Base-by-base conservation (phyloP, 2,797 vertebrate species). In the Danionella dracula region DNA sequence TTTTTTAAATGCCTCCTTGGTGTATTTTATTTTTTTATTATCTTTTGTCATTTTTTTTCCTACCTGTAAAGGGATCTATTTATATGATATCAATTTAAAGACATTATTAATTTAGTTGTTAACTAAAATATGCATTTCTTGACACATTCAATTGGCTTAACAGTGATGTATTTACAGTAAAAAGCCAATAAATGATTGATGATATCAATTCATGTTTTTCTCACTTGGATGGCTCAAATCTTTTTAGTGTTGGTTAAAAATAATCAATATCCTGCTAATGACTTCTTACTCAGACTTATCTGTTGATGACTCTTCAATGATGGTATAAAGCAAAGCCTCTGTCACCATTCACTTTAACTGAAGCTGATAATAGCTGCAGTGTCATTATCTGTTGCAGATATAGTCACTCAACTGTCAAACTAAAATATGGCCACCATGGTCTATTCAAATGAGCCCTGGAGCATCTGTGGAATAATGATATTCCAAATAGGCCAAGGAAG, bases 381-480 rank as follows among this genome's bases (percentile, higher is more conserved):
- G 41, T 68, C 58, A 70, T 69, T 66, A 66, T 74, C 42, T 54
- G 51, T 44, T 45, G 38, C 61, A 58, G 54, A 50, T 68, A 61
- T 16, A 62, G 60, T 74, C 60, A 55, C 55, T 65, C 50, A 65
- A 41, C 66, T 72, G 65, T 74, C 60, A 74, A 53, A 16, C 44
- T 62, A 59, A 68, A 44, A 70, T 69, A 71, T 54, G 35, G 23
- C 59, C 41, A 46, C 35, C 29, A 21, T 37, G 56, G 38, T 21
- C 37, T 54, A 66, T 59, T 61, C 44, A 66, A 63, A 68, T 58
- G 32, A 64, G 54, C 44, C 37, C 34, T 8, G 31, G 48, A 53
- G 64, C 64, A 49, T 51, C 57, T 66, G 34, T 38, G 51, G 46
- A 70, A 72, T 74, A 74, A 68, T 60, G 41, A 74, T 63, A 44